phyloP scores from a whole-genome alignment of 1,140 invertebrate species.

The Platorchestia sp. region DNA sequence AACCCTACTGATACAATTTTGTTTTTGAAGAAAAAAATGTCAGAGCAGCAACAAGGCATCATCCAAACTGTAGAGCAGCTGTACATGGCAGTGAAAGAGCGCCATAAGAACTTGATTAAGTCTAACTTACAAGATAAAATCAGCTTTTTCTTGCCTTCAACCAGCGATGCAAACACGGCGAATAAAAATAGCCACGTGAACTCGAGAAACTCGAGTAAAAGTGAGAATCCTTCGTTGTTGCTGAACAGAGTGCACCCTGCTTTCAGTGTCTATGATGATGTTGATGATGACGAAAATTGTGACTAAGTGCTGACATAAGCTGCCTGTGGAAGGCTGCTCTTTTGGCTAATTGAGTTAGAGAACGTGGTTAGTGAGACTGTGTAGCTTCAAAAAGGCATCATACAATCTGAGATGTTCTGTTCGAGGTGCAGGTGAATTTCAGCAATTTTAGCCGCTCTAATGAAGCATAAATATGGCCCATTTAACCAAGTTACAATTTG shows the following conservation, averaged over 20 bases:
- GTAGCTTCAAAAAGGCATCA: background rate
- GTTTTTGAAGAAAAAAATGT: slow-evolving; percentile 17
- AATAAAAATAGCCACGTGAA: background rate
- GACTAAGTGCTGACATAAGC: background rate
- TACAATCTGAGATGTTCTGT: background rate
- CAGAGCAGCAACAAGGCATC: background rate
- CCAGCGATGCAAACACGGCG: background rate
- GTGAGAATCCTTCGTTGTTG: background rate
- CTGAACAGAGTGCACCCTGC: slow-evolving; percentile 15
- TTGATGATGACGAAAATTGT: background rate
- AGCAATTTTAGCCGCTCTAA: background rate
- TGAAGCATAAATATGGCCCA: background rate
- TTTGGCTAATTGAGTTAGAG: background rate
- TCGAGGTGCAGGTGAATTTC: background rate
- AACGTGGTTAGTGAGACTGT: background rate
- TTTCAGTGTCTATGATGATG: slow-evolving; percentile 7
- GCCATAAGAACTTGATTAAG: background rate
- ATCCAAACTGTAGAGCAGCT: background rate
- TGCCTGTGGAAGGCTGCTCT: background rate
- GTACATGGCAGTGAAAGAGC: slow-evolving; percentile 42
- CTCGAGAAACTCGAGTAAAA: background rate
- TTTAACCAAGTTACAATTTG: background rate
- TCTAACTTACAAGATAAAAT: slow-evolving; percentile 27
- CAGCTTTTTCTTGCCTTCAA: slow-evolving; percentile 23
- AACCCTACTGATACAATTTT: slow-evolving; percentile 13